phyloP scores from a whole-genome alignment of 2,888 invertebrate species.

The Drosophila sordidapex region DNA sequence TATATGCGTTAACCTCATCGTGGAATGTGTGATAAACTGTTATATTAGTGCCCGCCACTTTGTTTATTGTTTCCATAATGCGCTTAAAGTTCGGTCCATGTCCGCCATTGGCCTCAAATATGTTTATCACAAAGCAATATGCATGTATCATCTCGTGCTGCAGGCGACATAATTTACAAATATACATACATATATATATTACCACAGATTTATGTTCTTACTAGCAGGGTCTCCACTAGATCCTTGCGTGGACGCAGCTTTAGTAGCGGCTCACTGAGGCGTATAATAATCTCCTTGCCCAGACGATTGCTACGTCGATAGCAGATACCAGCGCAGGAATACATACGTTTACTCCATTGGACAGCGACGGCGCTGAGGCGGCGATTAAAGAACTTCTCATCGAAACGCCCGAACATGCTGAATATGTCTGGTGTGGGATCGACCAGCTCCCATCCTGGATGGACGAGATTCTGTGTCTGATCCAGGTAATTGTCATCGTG shows the following conservation, averaged over 20 bases:
- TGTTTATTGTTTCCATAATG: constrained; percentile 97
- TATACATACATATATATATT: background rate
- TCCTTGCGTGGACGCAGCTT: constrained; percentile 97
- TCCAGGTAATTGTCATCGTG: constrained; percentile 73
- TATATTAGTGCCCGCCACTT: constrained; percentile 93
- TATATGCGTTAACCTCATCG: constrained; percentile 95
- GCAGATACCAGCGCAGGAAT: constrained; percentile 88
- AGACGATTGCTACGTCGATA: constrained; percentile 82
- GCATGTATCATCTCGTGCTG: constrained; percentile 99
- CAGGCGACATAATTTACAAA: background rate
- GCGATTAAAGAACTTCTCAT: constrained; percentile 93
- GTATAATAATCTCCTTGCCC: constrained; percentile 82
- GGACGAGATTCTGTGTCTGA: constrained; percentile 83
- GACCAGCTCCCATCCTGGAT: constrained; percentile 89
- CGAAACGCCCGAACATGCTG: constrained; percentile 93
- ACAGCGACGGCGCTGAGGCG: constrained; percentile 92
- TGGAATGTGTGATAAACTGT: constrained; percentile 97
- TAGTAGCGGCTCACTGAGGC: constrained; percentile 94
- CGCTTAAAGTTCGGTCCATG: constrained; percentile 97
- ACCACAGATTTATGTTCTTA: constrained; percentile 74
- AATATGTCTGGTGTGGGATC: constrained; percentile 98
- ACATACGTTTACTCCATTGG: constrained; percentile 98
- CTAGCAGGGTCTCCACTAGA: constrained; percentile 97
- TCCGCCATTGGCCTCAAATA: constrained; percentile 94
- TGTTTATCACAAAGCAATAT: constrained; percentile 94